These are phyloP conservation scores for Teleogryllus oceanicus DNA, from an alignment of 2,888 invertebrate species.

Conservation along the genomic window DNA sequence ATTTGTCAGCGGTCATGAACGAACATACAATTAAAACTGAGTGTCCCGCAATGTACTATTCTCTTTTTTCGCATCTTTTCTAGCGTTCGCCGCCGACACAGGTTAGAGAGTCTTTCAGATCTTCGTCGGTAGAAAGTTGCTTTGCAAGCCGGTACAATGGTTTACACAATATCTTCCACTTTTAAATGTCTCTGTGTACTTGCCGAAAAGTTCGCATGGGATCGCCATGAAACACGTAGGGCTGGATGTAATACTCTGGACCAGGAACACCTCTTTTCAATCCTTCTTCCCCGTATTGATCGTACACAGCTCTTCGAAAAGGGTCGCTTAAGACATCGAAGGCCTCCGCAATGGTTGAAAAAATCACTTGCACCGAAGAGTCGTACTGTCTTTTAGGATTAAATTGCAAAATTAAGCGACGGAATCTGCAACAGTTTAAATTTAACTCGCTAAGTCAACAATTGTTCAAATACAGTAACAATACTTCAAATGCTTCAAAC, in stretches of 20 bases:
- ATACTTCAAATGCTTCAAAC: too few species aligned
- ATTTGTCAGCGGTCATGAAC: too few species aligned
- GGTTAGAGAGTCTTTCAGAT: too few species aligned
- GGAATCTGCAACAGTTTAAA: constrained; percentile 46
- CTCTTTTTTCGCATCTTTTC: too few species aligned
- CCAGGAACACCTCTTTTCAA: constrained; percentile 75
- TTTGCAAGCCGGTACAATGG: too few species aligned
- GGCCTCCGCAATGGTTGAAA: constrained; percentile 68
- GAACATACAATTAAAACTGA: too few species aligned
- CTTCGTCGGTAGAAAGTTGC: too few species aligned
- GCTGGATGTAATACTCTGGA: constrained; percentile 62
- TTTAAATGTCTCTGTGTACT: neutral
- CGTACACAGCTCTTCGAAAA: constrained; percentile 70
- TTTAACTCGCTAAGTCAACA: constrained; percentile 4
- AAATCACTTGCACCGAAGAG: constrained; percentile 49
- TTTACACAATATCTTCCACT: too few species aligned
- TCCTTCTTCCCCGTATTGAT: constrained; percentile 86
- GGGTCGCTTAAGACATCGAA: constrained; percentile 72
- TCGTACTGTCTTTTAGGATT: constrained; percentile 54
- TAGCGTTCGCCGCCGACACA: too few species aligned
- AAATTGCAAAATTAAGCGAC: constrained; percentile 56
- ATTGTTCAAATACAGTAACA: too few species aligned
- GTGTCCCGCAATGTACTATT: too few species aligned
- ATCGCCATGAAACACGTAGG: constrained; percentile 79
- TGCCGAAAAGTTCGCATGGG: constrained; percentile 67